phyloP scores from a whole-genome alignment of 1,140 invertebrate species.

The Acromyrmex charruanus region DNA sequence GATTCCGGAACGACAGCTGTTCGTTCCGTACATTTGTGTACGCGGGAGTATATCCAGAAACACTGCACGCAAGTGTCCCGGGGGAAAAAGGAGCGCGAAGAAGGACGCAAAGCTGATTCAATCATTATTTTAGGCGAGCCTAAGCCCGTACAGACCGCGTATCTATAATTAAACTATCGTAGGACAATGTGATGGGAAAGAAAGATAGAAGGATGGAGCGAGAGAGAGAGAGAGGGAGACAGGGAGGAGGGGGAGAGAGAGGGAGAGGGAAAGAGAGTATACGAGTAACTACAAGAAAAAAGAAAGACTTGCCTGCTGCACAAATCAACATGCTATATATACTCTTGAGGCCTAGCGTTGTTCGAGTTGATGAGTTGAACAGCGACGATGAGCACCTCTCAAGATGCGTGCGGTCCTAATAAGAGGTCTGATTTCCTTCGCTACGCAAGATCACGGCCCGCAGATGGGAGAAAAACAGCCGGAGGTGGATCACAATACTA shows the following conservation, averaged over 20 bases:
- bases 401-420: background rate
- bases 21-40: background rate
- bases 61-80: constrained; percentile 73
- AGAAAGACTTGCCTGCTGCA: constrained; percentile 67
- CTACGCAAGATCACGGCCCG: background rate
- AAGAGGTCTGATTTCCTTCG: background rate
- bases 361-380: background rate
- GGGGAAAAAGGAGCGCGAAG: constrained; percentile 67
- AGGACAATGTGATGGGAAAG: constrained; percentile 78
- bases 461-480: constrained; percentile 9
- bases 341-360: constrained; percentile 24
- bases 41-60: constrained; percentile 55
- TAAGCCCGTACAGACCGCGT: constrained; percentile 77
- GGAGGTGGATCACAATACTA: background rate
- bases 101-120: constrained; percentile 80
- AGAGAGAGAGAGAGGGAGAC: background rate
- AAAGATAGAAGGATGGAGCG: constrained; percentile 17
- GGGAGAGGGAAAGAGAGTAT: background rate
- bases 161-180: constrained; percentile 84
- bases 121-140: constrained; percentile 84
- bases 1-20: constrained; percentile 68
- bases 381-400: background rate
- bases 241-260: background rate
- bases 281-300: background rate
- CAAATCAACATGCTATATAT: constrained; percentile 67